phyloP scores from a whole-genome alignment of 2,797 vertebrate species.

The Hemibagrus guttatus region DNA sequence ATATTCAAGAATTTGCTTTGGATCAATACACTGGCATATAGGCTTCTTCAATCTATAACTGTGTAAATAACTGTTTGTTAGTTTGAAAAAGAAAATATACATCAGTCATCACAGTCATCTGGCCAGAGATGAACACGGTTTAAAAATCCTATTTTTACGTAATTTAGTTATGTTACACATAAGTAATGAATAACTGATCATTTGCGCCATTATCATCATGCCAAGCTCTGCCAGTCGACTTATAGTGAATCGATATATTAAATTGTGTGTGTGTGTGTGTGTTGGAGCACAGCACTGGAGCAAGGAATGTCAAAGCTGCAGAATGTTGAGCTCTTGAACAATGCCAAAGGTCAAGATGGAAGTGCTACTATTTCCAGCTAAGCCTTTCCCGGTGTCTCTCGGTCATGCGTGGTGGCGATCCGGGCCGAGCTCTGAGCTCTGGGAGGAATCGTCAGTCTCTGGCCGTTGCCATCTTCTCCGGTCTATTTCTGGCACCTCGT shows the following conservation, averaged over 20 bases:
- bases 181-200: not conserved
- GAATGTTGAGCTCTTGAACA: slow-evolving; percentile 7
- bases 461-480: slow-evolving; percentile 65
- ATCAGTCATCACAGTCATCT: not conserved
- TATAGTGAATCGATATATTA: not conserved
- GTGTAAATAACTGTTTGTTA: not conserved
- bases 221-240: not conserved
- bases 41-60: not conserved
- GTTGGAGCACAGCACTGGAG: not conserved
- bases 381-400: slow-evolving; percentile 6
- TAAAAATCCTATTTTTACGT: not conserved
- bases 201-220: not conserved
- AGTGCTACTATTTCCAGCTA: slow-evolving; percentile 14
- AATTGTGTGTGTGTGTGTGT: not conserved
- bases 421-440: slow-evolving; percentile 63
- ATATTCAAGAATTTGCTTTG: not conserved
- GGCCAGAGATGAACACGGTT: not conserved
- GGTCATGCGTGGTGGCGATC: slow-evolving; percentile 61
- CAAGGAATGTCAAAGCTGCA: not conserved
- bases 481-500: slow-evolving; percentile 73
- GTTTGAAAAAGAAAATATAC: not conserved
- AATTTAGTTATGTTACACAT: not conserved
- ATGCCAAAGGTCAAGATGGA: slow-evolving; percentile 26
- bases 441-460: slow-evolving; percentile 67
- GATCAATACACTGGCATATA: too few relatives aligned